These are phyloP conservation scores for Drosophila seguyi DNA, from an alignment of 1,140 invertebrate genomes.

Conservation along the genomic window DNA sequence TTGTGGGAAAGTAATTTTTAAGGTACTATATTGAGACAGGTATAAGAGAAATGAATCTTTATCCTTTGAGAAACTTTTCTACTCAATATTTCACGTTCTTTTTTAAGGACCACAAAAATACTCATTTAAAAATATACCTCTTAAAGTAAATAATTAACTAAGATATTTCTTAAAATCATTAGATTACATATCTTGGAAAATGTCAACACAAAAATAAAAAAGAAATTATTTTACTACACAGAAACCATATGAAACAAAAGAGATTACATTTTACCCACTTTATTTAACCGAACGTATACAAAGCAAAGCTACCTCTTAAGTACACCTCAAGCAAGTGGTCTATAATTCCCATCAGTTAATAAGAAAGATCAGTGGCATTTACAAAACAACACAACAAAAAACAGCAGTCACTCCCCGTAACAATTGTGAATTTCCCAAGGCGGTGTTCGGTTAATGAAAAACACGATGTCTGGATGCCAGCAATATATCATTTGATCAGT, in stretches of 20 bases:
- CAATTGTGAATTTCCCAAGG: constrained; percentile 16
- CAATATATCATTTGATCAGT: constrained; percentile 41
- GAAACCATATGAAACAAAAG: background rate
- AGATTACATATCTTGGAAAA: too few relatives aligned
- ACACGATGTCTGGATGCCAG: constrained; percentile 23
- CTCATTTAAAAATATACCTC: too few relatives aligned
- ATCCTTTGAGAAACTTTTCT: too few relatives aligned
- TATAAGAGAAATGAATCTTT: too few relatives aligned
- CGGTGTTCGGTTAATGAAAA: constrained; percentile 25
- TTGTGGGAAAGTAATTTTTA: background rate
- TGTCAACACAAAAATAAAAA: background rate
- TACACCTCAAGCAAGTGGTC: background rate
- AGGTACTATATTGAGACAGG: too few relatives aligned
- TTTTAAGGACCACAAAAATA: too few relatives aligned
- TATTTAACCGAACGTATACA: background rate
- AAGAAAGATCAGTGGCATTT: constrained; percentile 15
- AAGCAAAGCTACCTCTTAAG: background rate
- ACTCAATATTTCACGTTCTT: too few relatives aligned
- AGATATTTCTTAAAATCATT: background rate
- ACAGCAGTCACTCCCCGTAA: constrained; percentile 6
- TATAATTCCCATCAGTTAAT: constrained; percentile 17
- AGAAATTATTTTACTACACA: background rate
- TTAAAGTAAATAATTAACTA: background rate
- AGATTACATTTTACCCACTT: background rate
- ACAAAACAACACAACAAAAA: background rate